phyloP scores from a whole-genome alignment of 1,140 invertebrate genomes.

The Rhopalosiphum padi region DNA sequence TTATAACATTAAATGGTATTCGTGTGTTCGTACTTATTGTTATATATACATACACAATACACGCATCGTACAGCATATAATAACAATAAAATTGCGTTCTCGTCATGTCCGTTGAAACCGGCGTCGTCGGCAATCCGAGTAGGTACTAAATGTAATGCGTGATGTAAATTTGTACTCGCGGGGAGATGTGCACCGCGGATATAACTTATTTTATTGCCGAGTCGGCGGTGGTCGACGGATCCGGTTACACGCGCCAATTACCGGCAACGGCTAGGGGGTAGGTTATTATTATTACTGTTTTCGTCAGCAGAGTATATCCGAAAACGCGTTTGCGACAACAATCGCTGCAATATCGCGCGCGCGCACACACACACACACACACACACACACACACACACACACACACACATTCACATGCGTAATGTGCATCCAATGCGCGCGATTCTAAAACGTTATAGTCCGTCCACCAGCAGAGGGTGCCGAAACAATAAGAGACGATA shows the following conservation, averaged over 20 bases:
- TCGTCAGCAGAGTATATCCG: background rate
- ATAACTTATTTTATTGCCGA: constrained; percentile 43
- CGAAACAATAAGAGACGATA: constrained; percentile 42
- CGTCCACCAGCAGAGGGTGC: background rate
- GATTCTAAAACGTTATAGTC: background rate
- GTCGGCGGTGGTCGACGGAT: background rate
- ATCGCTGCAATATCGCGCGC: background rate
- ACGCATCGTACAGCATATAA: too few species aligned
- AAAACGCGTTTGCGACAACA: background rate
- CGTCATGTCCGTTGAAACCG: background rate
- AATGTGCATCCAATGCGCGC: background rate
- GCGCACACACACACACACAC: too few species aligned
- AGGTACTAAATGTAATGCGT: background rate
- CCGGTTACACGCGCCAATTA: constrained; percentile 43
- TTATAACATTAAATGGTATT: background rate
- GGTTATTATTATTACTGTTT: background rate
- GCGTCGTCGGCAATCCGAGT: background rate
- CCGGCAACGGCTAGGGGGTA: background rate
- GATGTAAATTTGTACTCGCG: background rate
- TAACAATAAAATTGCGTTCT: too few species aligned
- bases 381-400: too few species aligned
- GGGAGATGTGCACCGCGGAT: background rate
- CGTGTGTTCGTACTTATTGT: background rate
- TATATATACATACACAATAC: background rate
- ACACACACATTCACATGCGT: background rate